Percentiles rank a stretch among this genome's conserved stretches.
Evolutionary conservation across 2,113 vertebrate genomes (phyloP).

Genomic region (Arvicanthis niloticus): DNA sequence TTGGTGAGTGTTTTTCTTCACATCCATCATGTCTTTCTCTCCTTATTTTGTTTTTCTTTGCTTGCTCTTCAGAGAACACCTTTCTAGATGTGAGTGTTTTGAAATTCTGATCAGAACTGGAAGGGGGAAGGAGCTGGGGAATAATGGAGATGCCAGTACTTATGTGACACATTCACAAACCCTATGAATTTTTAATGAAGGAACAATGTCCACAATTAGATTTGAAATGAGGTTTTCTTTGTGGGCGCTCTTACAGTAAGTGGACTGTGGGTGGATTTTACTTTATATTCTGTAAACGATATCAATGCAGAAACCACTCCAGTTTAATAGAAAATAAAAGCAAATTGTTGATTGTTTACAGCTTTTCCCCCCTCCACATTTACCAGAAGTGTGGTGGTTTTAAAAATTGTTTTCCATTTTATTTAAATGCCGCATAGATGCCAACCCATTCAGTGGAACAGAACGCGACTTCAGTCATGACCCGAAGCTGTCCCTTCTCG

Average conservation of each 20-base stretch:
- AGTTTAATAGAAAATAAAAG: constrained; percentile 77
- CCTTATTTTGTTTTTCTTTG: neutral
- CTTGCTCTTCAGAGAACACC: constrained; percentile 35
- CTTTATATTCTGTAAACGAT: constrained; percentile 65
- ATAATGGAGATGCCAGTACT: constrained; percentile 46
- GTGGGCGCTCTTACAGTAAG: constrained; percentile 51
- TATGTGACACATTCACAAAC: constrained; percentile 63
- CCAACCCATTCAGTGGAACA: constrained; percentile 15
- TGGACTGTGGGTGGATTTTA: constrained; percentile 58
- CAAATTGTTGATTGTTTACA: constrained; percentile 60
- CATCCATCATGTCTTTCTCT: neutral
- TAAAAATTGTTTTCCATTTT: constrained; percentile 62
- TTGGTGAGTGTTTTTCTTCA: neutral
- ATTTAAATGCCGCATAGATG: constrained; percentile 53
- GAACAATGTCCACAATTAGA: constrained; percentile 76
- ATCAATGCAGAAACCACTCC: constrained; percentile 37
- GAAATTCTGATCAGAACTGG: constrained; percentile 68
- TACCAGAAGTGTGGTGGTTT: constrained; percentile 56
- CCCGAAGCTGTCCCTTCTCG: constrained; percentile 49
- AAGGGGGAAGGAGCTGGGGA: constrained; percentile 49
- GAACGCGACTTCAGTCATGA: constrained; percentile 48
- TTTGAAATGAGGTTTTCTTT: constrained; percentile 78
- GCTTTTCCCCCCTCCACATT: neutral
- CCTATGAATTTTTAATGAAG: constrained; percentile 77
- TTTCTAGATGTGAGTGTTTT: constrained; percentile 18